Conservation (phyloP, 2,888 invertebrate genomes). For the Synanthedon myopaeformis region DNA sequence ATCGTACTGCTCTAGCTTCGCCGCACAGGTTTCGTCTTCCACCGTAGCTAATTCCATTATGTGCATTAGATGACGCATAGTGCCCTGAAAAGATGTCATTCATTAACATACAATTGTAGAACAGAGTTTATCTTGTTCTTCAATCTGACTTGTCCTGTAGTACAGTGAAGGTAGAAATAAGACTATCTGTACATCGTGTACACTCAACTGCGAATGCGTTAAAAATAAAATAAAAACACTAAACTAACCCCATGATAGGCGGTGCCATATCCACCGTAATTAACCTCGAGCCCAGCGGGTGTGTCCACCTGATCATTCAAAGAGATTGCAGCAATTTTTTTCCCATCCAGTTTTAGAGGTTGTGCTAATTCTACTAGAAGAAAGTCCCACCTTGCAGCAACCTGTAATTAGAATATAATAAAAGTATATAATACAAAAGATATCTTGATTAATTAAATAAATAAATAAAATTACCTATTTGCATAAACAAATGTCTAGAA, state of each 20-base stretch:
- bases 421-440: too few species aligned
- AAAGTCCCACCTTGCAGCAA: constrained; percentile 55
- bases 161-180: too few species aligned
- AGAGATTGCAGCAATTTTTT: constrained; percentile 32
- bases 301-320: constrained; percentile 25
- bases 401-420: constrained; percentile 20
- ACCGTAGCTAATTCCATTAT: constrained; percentile 41
- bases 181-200: too few species aligned
- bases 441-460: too few species aligned
- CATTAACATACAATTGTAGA: too few species aligned
- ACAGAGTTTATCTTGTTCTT: too few species aligned
- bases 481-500: too few species aligned
- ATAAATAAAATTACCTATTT: too few species aligned
- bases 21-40: constrained; percentile 27
- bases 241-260: constrained; percentile 45
- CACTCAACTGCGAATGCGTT: neutral
- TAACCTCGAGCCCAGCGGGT: constrained; percentile 25
- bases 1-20: constrained; percentile 33
- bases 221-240: neutral
- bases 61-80: constrained; percentile 56
- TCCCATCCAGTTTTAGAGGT: constrained; percentile 40
- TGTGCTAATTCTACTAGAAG: constrained; percentile 44
- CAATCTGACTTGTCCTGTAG: too few species aligned
- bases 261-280: constrained; percentile 51
- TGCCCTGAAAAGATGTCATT: constrained; percentile 27